These are phyloP conservation scores for Drosophila repleta DNA, from an alignment of 1,140 invertebrate species.

Conservation along the genomic window DNA sequence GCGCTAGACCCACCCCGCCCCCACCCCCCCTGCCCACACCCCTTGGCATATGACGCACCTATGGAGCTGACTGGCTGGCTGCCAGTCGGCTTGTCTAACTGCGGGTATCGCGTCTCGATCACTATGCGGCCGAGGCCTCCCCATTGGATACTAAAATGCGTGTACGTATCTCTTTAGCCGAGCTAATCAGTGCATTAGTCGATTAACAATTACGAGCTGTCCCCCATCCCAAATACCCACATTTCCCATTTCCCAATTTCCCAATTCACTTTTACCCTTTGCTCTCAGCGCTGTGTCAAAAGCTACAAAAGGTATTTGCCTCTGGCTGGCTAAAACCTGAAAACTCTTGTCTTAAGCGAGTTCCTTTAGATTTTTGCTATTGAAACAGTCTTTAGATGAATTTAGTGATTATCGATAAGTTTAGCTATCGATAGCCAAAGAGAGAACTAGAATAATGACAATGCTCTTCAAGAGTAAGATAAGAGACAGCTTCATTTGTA, in stretches of 20 bases:
- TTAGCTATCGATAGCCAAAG: too few species aligned
- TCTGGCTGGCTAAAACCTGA: not conserved
- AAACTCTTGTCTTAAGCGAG: too few species aligned
- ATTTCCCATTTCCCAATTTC: not conserved
- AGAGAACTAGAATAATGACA: too few species aligned
- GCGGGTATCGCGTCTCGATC: constrained; percentile 8
- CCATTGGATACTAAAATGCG: constrained; percentile 6
- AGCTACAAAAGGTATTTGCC: not conserved
- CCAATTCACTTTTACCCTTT: not conserved
- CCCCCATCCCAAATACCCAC: not conserved
- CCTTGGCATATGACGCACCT: constrained; percentile 14
- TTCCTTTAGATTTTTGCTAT: too few species aligned
- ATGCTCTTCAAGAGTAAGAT: too few species aligned
- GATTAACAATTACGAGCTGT: constrained; percentile 33
- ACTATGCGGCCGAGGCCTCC: not conserved
- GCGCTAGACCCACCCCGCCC: constrained; percentile 7
- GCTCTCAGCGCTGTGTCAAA: constrained; percentile 6
- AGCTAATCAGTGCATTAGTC: constrained; percentile 41
- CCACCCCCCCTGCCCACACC: not conserved
- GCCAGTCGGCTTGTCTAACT: constrained; percentile 13
- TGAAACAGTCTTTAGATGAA: too few species aligned
- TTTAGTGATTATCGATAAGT: too few species aligned
- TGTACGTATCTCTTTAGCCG: constrained; percentile 12
- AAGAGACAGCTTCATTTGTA: too few species aligned
- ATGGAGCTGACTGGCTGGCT: not conserved